These are phyloP conservation scores for Oxyura jamaicensis DNA, from an alignment of 2,113 vertebrate species.

Conservation along the genomic window DNA sequence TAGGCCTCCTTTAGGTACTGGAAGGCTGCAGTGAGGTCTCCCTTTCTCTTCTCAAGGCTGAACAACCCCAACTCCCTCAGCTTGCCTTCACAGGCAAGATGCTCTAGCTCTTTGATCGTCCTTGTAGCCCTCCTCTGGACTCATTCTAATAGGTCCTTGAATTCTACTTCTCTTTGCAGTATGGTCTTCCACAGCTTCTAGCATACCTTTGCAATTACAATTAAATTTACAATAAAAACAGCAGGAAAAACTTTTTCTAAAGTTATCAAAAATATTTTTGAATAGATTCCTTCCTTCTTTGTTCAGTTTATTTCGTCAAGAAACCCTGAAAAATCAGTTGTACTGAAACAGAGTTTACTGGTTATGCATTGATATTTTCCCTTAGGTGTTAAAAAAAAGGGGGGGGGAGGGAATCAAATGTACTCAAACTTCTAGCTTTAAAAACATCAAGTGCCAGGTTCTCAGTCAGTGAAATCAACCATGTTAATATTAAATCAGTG, in stretches of 20 bases:
- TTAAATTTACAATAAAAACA: conserved; percentile 69
- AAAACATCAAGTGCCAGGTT: neutral
- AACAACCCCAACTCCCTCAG: too few relatives aligned
- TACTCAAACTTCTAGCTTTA: neutral
- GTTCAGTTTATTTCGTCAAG: neutral
- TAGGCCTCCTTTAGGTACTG: too few relatives aligned
- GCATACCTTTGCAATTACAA: conserved; percentile 75
- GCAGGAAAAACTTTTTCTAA: neutral
- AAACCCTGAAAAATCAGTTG: neutral
- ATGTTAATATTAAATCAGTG: neutral
- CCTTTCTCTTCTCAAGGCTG: too few relatives aligned
- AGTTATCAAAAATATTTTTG: neutral
- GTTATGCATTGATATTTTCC: neutral
- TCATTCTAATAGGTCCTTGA: neutral
- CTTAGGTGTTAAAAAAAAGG: neutral
- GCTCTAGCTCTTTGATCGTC: too few relatives aligned
- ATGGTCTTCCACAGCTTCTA: conserved; percentile 75
- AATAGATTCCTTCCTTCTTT: neutral
- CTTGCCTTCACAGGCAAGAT: too few relatives aligned
- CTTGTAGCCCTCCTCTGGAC: too few relatives aligned
- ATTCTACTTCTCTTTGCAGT: conserved; percentile 71
- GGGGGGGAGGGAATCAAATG: neutral
- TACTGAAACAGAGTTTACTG: neutral
- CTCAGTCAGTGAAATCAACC: neutral
- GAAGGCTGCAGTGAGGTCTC: too few relatives aligned